These are phyloP conservation scores for Serinus canaria DNA, from an alignment of 2,113 vertebrate genomes.

Conservation along the genomic window DNA sequence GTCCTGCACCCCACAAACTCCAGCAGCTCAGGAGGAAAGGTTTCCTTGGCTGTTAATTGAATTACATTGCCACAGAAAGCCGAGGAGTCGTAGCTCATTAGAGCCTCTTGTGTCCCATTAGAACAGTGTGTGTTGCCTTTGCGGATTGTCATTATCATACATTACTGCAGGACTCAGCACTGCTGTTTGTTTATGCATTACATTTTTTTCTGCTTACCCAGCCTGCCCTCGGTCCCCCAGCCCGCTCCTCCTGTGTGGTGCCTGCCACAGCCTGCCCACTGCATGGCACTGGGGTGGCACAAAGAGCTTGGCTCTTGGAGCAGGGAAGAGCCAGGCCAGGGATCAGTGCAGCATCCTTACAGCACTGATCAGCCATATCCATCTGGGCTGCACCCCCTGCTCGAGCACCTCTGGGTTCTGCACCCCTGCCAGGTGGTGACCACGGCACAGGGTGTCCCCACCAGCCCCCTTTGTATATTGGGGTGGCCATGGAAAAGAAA, in stretches of 20 bases:
- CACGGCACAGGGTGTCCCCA: accelerated
- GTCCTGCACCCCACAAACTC: neutral
- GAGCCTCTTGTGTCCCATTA: slow-evolving; percentile 63
- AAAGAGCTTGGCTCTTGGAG: neutral
- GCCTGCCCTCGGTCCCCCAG: neutral
- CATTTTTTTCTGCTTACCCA: slow-evolving; percentile 38
- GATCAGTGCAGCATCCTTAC: neutral
- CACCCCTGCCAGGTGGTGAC: accelerated
- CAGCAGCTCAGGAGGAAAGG: neutral
- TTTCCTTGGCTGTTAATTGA: slow-evolving; percentile 64
- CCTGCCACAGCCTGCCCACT: neutral
- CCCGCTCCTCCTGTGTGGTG: neutral
- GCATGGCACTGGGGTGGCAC: neutral
- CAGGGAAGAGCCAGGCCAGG: neutral
- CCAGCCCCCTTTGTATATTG: accelerated
- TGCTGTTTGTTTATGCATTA: slow-evolving; percentile 40
- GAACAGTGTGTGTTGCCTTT: slow-evolving; percentile 51
- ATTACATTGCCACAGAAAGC: slow-evolving; percentile 67
- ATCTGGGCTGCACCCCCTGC: neutral
- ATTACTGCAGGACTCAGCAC: slow-evolving; percentile 55
- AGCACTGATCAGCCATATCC: neutral
- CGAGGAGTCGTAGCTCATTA: slow-evolving; percentile 64
- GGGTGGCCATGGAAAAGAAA: neutral
- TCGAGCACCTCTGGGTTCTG: neutral
- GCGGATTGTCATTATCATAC: slow-evolving; percentile 52